A percentile compares a stretch with the other conserved stretches of the same genome.
These are phyloP conservation scores for Dysdera silvatica DNA, from an alignment of 1,140 invertebrate species.

Conservation along the genomic window DNA sequence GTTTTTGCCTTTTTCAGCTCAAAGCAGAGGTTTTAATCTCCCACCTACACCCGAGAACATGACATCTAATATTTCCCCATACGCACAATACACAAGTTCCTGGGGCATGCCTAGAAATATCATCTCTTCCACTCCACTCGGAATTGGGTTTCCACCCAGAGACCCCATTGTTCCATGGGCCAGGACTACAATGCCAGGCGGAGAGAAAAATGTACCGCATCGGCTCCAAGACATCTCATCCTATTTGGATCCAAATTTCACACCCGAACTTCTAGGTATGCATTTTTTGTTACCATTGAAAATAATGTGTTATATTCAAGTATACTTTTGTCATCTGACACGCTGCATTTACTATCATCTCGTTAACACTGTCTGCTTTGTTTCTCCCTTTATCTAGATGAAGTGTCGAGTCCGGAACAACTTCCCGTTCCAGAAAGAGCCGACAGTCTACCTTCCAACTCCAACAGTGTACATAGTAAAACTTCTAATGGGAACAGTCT, in stretches of 20 bases:
- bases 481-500: neutral
- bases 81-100: conserved; percentile 18
- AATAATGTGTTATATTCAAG: too few species aligned
- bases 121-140: conserved; percentile 22
- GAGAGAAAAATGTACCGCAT: conserved; percentile 11
- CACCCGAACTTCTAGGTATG: conserved; percentile 24
- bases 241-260: conserved; percentile 22
- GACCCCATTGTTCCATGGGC: conserved; percentile 23
- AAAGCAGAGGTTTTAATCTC: conserved; percentile 22
- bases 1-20: conserved; percentile 9
- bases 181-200: conserved; percentile 7
- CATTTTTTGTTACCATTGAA: neutral
- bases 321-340: too few species aligned
- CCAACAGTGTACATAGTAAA: conserved; percentile 23
- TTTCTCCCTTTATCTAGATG: conserved; percentile 17
- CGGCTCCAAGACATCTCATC: conserved; percentile 23
- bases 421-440: conserved; percentile 26
- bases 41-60: conserved; percentile 3
- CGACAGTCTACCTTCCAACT: conserved; percentile 24
- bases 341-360: too few species aligned
- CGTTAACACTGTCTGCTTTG: neutral
- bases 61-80: conserved; percentile 15
- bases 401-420: conserved; percentile 27
- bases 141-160: conserved; percentile 8
- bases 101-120: conserved; percentile 22